Percentiles rank a stretch among this genome's conserved stretches.
Conservation (phyloP, 2,888 invertebrate species). For the Chromoteleia sp. region DNA sequence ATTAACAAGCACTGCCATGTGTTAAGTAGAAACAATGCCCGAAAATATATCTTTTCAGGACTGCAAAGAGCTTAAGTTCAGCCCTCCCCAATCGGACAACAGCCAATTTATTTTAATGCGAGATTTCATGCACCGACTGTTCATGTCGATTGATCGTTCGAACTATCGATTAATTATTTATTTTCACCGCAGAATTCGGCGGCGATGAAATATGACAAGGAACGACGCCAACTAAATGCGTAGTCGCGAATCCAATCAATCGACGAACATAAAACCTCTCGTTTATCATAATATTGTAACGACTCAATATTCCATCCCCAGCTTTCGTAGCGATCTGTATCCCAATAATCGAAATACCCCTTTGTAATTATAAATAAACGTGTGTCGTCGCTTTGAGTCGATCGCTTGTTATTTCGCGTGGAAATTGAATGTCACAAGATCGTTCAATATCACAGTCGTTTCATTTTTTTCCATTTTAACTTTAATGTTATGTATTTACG, state of each 20-base stretch:
- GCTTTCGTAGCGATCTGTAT: constrained; percentile 76
- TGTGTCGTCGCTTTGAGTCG: constrained; percentile 78
- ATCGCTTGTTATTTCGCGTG: constrained; percentile 80
- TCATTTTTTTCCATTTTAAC: constrained; percentile 76
- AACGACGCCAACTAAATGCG: constrained; percentile 44
- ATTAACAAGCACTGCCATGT: constrained; percentile 72
- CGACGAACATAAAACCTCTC: constrained; percentile 68
- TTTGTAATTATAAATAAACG: constrained; percentile 76
- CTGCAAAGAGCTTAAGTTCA: constrained; percentile 80
- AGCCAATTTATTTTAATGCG: constrained; percentile 54
- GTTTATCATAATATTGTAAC: constrained; percentile 78
- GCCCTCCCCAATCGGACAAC: constrained; percentile 82
- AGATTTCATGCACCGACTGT: constrained; percentile 47
- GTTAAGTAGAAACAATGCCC: constrained; percentile 82
- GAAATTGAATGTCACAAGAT: constrained; percentile 84
- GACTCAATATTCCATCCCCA: constrained; percentile 80
- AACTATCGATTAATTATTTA: not conserved
- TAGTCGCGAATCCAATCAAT: constrained; percentile 55
- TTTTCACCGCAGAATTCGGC: constrained; percentile 20
- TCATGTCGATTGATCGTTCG: constrained; percentile 22
- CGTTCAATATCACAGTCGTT: constrained; percentile 85
- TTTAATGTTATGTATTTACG: constrained; percentile 82
- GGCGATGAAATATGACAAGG: constrained; percentile 10
- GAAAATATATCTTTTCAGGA: constrained; percentile 77
- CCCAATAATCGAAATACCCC: constrained; percentile 78